A percentile compares a stretch with the other conserved stretches of the same genome.
phyloP scores from a whole-genome alignment of 2,797 vertebrate species.

The Catamblyrhynchus diadema region DNA sequence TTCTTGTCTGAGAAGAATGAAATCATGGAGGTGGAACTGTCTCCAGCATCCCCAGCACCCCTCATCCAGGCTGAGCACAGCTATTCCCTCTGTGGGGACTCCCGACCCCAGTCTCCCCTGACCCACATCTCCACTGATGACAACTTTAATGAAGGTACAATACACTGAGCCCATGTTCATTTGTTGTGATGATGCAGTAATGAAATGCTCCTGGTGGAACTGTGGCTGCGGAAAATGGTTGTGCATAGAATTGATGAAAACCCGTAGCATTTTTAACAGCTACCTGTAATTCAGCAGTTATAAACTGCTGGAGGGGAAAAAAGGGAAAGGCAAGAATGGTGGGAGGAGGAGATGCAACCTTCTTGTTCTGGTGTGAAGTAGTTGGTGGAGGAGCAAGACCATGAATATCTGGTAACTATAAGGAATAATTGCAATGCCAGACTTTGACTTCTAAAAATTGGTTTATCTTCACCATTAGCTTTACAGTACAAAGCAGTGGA shows the following conservation, averaged over 20 bases:
- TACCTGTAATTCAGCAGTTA: not conserved
- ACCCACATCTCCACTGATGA: slow-evolving; percentile 85
- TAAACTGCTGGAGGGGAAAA: not conserved
- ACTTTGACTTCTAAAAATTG: not conserved
- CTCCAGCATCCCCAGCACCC: slow-evolving; percentile 84
- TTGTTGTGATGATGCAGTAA: not conserved
- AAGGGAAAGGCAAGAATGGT: not conserved
- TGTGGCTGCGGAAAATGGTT: not conserved
- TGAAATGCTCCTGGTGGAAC: not conserved
- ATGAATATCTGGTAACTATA: not conserved
- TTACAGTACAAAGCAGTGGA: not conserved
- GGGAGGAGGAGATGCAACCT: not conserved
- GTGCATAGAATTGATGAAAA: not conserved
- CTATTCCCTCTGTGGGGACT: slow-evolving; percentile 95
- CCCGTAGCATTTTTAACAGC: not conserved
- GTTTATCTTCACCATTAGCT: not conserved
- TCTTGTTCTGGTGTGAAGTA: not conserved
- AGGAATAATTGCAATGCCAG: not conserved
- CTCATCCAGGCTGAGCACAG: slow-evolving; percentile 97
- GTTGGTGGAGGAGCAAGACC: not conserved
- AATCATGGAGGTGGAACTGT: slow-evolving; percentile 88
- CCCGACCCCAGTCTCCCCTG: slow-evolving; percentile 90
- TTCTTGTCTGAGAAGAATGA: slow-evolving; percentile 91
- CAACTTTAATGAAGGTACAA: slow-evolving; percentile 86
- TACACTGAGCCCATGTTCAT: not conserved